Conservation (phyloP, 2,113 vertebrate genomes). For the Pampusana beccarii region DNA sequence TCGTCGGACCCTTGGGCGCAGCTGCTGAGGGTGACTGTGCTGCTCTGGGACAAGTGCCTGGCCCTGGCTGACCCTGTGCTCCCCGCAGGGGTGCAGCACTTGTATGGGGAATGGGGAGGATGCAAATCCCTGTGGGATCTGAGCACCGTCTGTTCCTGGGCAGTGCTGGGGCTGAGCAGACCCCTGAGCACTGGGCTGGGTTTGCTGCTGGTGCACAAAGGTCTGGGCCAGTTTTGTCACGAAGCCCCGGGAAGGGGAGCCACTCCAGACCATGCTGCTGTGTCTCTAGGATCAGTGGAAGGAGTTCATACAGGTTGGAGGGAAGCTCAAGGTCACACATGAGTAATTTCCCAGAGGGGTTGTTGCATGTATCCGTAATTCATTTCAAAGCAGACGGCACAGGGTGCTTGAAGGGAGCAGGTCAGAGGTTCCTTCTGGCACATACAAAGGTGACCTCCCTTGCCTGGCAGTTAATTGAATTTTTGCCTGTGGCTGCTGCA, state of each 20-base stretch:
- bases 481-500: accelerated
- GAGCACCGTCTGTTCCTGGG: background rate
- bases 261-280: background rate
- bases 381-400: background rate
- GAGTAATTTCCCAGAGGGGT: background rate
- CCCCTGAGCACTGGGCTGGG: accelerated
- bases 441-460: background rate
- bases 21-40: background rate
- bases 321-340: background rate
- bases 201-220: background rate
- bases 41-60: background rate
- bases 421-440: background rate
- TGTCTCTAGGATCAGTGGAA: background rate
- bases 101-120: background rate
- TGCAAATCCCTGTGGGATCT: accelerated
- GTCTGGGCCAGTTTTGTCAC: accelerated
- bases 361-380: background rate
- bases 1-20: background rate
- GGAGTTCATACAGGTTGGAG: background rate
- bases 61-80: background rate
- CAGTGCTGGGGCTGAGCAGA: accelerated
- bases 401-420: background rate
- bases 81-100: background rate
- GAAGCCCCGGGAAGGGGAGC: background rate
- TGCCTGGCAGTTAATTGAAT: background rate